Evolutionary conservation across 2,113 vertebrate genomes (phyloP), one percentile per base, ranked within the genome.

Genomic region (Elachura formosa): DNA sequence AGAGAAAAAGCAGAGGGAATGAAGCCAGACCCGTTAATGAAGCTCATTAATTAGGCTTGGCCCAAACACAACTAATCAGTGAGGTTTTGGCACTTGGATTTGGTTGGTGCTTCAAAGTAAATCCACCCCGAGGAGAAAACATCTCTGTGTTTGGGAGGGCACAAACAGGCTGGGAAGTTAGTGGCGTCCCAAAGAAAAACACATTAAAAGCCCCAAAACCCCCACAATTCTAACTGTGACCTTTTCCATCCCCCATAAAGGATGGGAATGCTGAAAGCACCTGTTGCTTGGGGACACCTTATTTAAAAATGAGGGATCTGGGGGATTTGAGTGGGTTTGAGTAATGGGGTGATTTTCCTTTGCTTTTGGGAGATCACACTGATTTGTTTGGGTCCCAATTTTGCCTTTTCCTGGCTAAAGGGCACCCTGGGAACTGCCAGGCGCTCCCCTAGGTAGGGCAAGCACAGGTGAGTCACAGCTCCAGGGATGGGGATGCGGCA

Each of bases 21-120:
- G 68, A 91, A 90, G 94, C 74, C 92, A 95, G 78, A 6, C 36
- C 88, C 2, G 0, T 90, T 96, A 95, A 95, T 73, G 83, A 96
- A 94, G 87, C 85, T 73, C 82, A 94, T 95, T 96, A 96, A 95
- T 96, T 96, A 95, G 67, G 38, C 75, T 85, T 96, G 96, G 94
- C 84, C 92, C 79, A n/a, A 87, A 62, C 67, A 73, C 78, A 96
- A 94, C 48, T 72, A 33, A 93, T 84, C 87, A 45, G 62, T 69
- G 93, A 84, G 49, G 48, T 59, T 87, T 69, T 68, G 66, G 84
- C 92, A 38, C 56, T 79, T 2, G 46, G 68, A 36, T 66, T 73
- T 58, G 59, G 26, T 81, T 3, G 0, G 61, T 20, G 31, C 23
- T 11, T 77, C 14, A 0, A 29, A 80, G 78, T 23, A 82, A 93